These are phyloP conservation scores for Paralvinella palmiformis DNA, from an alignment of 1,140 invertebrate species.

Conservation along the genomic window DNA sequence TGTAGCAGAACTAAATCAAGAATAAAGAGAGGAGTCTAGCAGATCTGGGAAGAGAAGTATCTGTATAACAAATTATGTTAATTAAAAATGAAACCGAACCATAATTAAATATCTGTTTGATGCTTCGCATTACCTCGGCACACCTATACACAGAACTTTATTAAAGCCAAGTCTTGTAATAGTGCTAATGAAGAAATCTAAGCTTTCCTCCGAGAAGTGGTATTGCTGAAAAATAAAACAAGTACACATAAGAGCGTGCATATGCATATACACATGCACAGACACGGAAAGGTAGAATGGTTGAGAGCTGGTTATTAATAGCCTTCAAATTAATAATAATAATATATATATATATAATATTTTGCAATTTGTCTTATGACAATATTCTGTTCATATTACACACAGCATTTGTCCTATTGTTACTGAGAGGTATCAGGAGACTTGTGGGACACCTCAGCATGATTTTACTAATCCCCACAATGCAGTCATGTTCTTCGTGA, in stretches of 20 bases:
- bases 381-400: conserved; percentile 5
- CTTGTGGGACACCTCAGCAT: conserved; percentile 43
- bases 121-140: conserved; percentile 53
- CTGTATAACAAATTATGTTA: background rate
- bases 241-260: background rate
- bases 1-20: no score
- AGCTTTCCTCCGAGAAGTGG: conserved; percentile 60
- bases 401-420: conserved; percentile 64
- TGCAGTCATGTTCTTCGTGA: conserved; percentile 54
- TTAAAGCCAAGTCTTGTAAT: conserved; percentile 54
- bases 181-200: conserved; percentile 55
- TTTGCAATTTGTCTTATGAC: background rate
- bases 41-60: no score
- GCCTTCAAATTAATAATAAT: background rate
- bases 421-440: conserved; percentile 57
- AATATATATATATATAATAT: background rate
- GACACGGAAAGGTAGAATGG: no score
- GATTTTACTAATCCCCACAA: conserved; percentile 49
- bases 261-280: no score
- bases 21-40: no score
- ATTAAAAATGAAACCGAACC: background rate
- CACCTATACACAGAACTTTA: conserved; percentile 70
- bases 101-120: background rate
- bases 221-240: conserved; percentile 55
- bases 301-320: no score